phyloP scores from a whole-genome alignment of 2,797 vertebrate genomes.

The Gallirallus australis region DNA sequence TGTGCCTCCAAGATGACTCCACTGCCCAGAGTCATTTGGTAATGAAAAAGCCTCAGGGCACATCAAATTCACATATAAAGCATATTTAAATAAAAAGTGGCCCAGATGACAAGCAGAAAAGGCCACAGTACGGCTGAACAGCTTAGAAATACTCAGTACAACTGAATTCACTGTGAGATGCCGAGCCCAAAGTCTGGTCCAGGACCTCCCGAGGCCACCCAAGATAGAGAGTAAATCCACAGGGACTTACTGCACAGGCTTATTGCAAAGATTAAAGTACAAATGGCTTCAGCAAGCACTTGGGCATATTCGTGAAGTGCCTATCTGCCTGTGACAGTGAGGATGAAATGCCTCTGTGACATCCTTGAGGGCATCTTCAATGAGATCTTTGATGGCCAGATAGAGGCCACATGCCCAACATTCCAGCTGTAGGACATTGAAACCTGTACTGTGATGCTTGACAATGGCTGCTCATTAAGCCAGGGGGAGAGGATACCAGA shows the following conservation, averaged over 20 bases:
- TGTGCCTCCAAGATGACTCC: rapidly evolving
- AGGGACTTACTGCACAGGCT: neutral
- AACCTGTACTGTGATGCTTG: rapidly evolving
- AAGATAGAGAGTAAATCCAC: neutral
- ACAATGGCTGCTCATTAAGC: rapidly evolving
- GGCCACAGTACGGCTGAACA: neutral
- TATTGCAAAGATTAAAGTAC: neutral
- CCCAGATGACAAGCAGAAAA: neutral
- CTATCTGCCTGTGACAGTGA: neutral
- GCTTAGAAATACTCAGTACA: neutral
- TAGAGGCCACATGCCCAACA: rapidly evolving
- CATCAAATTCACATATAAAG: neutral
- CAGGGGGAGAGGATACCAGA: neutral
- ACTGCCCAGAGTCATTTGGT: neutral
- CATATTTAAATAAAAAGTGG: neutral
- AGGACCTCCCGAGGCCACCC: neutral
- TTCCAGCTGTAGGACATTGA: neutral
- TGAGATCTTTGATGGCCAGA: neutral
- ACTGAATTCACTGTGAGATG: neutral
- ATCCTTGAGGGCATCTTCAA: neutral
- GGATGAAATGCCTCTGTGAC: neutral
- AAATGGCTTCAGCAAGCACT: neutral
- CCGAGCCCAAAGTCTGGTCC: neutral
- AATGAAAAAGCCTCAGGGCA: neutral
- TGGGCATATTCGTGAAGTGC: neutral